phyloP scores from a whole-genome alignment of 2,113 vertebrate genomes.

The Macroglossus sobrinus region DNA sequence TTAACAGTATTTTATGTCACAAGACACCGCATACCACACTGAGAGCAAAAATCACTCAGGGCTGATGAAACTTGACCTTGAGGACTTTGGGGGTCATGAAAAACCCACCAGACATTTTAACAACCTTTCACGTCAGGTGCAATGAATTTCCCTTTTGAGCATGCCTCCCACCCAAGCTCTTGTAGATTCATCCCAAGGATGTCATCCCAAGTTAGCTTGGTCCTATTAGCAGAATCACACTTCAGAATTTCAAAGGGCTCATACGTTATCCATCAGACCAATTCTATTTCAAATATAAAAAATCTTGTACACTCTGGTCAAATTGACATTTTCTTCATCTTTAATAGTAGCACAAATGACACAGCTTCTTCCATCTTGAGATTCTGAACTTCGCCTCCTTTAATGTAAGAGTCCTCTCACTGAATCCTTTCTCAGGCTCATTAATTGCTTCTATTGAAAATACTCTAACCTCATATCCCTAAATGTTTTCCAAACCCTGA shows the following conservation, averaged over 20 bases:
- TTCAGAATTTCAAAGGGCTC: slow-evolving; percentile 42
- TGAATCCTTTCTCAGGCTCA: slow-evolving; percentile 21
- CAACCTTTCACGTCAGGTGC: not conserved
- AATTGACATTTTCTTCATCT: slow-evolving; percentile 23
- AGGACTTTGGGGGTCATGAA: not conserved
- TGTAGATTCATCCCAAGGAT: not conserved
- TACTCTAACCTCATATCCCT: not conserved
- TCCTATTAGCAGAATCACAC: slow-evolving; percentile 27
- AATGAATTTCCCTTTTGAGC: not conserved
- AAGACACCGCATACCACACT: not conserved
- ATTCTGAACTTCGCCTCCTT: not conserved
- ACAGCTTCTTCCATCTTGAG: not conserved
- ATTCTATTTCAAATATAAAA: slow-evolving; percentile 59
- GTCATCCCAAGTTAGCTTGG: not conserved
- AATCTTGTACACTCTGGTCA: slow-evolving; percentile 5
- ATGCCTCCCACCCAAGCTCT: not conserved
- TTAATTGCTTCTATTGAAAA: slow-evolving; percentile 26
- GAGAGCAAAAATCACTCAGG: slow-evolving; percentile 36
- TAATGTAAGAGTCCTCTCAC: slow-evolving; percentile 5
- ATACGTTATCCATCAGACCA: slow-evolving; percentile 28
- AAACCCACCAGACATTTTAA: not conserved
- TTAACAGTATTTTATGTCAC: slow-evolving; percentile 7
- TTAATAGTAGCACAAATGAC: slow-evolving; percentile 39
- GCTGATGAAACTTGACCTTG: not conserved
- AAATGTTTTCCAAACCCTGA: slow-evolving; percentile 3